Base-by-base conservation (phyloP, 1,140 invertebrate genomes). In the Cepaea nemoralis region DNA sequence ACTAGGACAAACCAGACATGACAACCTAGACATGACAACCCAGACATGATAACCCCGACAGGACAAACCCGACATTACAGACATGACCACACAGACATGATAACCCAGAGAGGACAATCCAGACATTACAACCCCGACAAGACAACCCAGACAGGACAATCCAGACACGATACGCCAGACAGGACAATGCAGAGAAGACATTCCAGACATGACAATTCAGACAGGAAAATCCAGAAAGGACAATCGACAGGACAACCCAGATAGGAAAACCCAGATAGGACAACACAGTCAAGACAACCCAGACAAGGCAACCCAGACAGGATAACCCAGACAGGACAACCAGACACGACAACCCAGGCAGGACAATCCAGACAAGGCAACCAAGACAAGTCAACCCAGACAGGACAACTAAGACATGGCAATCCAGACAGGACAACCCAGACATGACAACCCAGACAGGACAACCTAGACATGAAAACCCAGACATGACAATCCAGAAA, bases 241-340 rank as follows among this genome's bases (percentile, higher is more conserved):
- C 50, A 55, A 55, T n/a, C 50, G 14, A 55, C 50, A 55, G n/a
- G 50, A 55, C 50, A 55, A 55, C 14, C n/a, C 50, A 55, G n/a
- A 55, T n/a, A 55, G 14, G 50, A 55, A 14, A 55, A 55, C 50
- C 50, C 50, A 55, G n/a, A 16, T n/a, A 55, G n/a, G n/a, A 14
- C n/a, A 16, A 55, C 50, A 55, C 50, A 55, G 14, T 16, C 14
- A 55, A 14, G 50, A 55, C n/a, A 55, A 55, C 14, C n/a, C 50
- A 55, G n/a, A 55, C 50, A 55, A 55, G 50, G n/a, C 50, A 55
- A 55, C 50, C 50, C 50, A 55, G n/a, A 55, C 50, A 55, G n/a
- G n/a, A n/a, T n/a, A 55, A 55, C 50, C 50, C 50, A 55, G 50
- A 55, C 50, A 55, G 14, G n/a, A 55, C 50, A 55, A 55, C 50